phyloP scores from a whole-genome alignment of 2,797 vertebrate genomes.

The Hozukius guyotensis region DNA sequence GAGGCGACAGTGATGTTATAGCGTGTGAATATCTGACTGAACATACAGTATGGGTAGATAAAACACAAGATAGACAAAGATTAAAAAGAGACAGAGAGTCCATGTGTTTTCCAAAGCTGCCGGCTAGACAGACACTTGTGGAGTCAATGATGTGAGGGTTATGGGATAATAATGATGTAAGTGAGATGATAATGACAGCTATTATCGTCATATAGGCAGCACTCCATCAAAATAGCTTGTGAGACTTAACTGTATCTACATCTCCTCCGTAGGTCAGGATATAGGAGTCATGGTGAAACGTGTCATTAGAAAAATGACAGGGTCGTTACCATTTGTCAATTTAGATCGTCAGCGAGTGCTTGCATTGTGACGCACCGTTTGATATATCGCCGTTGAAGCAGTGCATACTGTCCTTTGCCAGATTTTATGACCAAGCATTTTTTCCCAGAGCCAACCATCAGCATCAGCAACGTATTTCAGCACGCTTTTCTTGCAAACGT shows the following conservation, averaged over 20 bases:
- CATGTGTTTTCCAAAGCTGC: conserved; percentile 7
- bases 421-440: conserved; percentile 39
- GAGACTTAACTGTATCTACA: conserved; percentile 8
- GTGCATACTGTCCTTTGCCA: neutral
- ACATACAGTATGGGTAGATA: neutral
- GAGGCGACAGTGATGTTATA: neutral
- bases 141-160: conserved; percentile 41
- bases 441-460: conserved; percentile 1
- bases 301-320: conserved; percentile 13
- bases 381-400: neutral
- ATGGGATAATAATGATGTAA: conserved; percentile 47
- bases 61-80: neutral
- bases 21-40: neutral
- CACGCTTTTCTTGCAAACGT: conserved; percentile 4
- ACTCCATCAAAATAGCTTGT: conserved; percentile 14
- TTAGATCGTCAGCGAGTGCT: neutral
- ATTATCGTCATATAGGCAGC: conserved; percentile 29
- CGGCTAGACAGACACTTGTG: neutral
- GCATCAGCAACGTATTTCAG: conserved; percentile 19
- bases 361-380: neutral
- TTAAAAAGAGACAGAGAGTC: neutral
- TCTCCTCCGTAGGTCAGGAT: conserved; percentile 10
- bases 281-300: neutral
- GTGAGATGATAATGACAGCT: conserved; percentile 42
- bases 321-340: conserved; percentile 13